Evolutionary conservation across 2,797 vertebrate species (phyloP), one percentile per base, ranked within the genome.

Genomic region (Darevskia mixta): DNA sequence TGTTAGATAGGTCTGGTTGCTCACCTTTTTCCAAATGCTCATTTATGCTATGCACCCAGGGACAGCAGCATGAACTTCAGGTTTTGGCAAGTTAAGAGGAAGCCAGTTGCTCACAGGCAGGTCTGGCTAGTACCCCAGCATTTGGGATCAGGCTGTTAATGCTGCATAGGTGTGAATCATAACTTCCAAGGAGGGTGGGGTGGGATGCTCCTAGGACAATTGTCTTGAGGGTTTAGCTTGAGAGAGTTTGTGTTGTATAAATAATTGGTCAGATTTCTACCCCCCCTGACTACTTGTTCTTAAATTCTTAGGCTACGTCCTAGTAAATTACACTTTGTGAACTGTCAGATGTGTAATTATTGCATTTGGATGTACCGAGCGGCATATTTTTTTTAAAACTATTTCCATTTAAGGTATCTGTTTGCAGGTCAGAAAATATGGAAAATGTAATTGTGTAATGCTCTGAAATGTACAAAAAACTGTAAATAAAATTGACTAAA

Each of bases 401-500:
- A 96, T 96, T 97, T 97, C 94, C 96, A 0, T 95, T 96, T 95
- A 97, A 97, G 97, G 97, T 97, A 98, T 98, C 98, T 98, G 98
- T 99, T 99, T 99, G 98, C 98, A 99, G 98, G 98, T 98, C 98
- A 98, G 98, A 98, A 98, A 98, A 98, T 96, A 86, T 97, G 96
- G 97, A 97, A 97, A 96, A 96, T 97, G 96, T 97, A 97, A 97
- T 97, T 97, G 96, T 97, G 95, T 97, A 97, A 97, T 97, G 96
- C 95, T 97, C 95, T 97, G 96, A 96, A 97, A 97, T 97, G 96
- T 97, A 97, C 94, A 97, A 97, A 96, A 43, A 97, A 92, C 90
- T 97, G 98, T 98, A 98, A 99, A 99, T 99, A 99, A 99, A 99
- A 97, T 97, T 86, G 87, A 97, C 97, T 97, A 97, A 97, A 97